Percentiles rank a stretch among this genome's conserved stretches.
Conservation (phyloP, 2,113 vertebrate species). For the Ariopsis seemanni region DNA sequence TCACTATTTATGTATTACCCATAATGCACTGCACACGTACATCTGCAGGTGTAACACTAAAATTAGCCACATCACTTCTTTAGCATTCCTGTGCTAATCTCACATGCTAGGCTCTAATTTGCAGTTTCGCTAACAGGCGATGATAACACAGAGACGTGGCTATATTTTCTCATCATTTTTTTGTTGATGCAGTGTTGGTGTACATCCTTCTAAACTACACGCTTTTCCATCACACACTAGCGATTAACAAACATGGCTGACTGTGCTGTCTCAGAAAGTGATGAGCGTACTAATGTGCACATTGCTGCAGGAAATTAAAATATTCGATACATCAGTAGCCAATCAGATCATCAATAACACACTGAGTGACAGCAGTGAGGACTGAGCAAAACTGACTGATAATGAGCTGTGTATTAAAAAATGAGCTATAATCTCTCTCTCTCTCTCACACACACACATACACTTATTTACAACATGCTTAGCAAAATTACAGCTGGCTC, state of each 20-base stretch:
- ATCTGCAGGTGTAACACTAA: background rate
- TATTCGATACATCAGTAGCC: slow-evolving; percentile 20
- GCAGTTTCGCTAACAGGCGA: background rate
- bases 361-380: slow-evolving; percentile 20
- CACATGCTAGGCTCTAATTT: background rate
- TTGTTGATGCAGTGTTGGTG: background rate
- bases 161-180: background rate
- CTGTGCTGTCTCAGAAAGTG: background rate
- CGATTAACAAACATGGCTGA: background rate
- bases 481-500: slow-evolving; percentile 41
- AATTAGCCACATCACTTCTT: background rate
- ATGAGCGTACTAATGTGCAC: background rate
- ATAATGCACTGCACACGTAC: background rate
- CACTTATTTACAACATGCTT: slow-evolving; percentile 40
- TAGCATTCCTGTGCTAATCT: background rate
- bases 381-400: background rate
- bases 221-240: background rate
- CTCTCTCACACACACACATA: background rate
- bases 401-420: slow-evolving; percentile 29
- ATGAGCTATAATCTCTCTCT: background rate
- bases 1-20: background rate
- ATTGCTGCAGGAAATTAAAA: background rate
- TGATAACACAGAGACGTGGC: background rate
- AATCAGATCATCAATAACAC: slow-evolving; percentile 5
- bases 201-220: background rate